A percentile compares a stretch with the other conserved stretches of the same genome.
Conservation (phyloP, 2,113 vertebrate genomes). For the Eidolon helvum region DNA sequence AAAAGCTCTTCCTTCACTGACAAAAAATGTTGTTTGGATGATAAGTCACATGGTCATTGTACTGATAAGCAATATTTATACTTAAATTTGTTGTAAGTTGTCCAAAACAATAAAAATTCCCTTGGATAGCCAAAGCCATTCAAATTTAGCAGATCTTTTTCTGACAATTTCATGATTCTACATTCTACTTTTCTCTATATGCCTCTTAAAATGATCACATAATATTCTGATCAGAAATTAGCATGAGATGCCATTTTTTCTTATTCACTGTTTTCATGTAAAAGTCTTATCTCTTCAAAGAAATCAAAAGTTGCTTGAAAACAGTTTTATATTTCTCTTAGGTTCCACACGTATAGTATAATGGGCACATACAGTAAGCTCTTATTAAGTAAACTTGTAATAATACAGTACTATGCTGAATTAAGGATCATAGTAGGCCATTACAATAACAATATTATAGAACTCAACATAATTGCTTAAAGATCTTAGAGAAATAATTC, state of each 20-base stretch:
- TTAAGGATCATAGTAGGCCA: not conserved
- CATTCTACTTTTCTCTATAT: not conserved
- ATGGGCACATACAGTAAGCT: not conserved
- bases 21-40: not conserved
- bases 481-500: not conserved
- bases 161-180: not conserved
- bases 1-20: not conserved
- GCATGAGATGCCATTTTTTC: not conserved
- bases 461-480: not conserved
- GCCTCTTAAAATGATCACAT: not conserved
- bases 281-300: not conserved
- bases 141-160: not conserved
- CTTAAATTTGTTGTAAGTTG: not conserved
- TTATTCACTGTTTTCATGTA: not conserved
- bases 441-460: not conserved
- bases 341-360: not conserved
- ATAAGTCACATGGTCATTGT: not conserved
- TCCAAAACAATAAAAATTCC: not conserved
- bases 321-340: not conserved
- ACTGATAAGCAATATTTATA: not conserved
- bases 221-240: not conserved
- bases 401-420: not conserved
- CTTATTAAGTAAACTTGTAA: not conserved
- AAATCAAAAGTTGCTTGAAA: conserved; percentile 10
- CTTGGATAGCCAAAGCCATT: not conserved